Conservation (phyloP, 2,113 vertebrate species). For the Chaetodon auriga region DNA sequence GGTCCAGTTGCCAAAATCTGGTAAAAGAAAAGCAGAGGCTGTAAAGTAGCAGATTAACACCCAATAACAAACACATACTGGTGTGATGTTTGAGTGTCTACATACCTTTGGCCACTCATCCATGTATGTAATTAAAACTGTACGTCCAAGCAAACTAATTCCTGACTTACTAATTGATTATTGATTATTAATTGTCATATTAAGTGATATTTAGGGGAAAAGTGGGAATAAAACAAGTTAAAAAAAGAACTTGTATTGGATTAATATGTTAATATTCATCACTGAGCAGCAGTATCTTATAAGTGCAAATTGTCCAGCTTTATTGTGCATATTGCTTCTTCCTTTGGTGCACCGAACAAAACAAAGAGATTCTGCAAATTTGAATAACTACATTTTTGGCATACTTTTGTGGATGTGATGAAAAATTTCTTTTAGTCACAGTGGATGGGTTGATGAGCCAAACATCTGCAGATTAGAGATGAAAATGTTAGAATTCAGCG, state of each 20-base stretch:
- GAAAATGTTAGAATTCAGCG: background rate
- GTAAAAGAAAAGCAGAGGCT: background rate
- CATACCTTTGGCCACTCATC: background rate
- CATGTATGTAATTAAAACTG: background rate
- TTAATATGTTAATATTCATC: background rate
- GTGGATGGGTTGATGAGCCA: background rate
- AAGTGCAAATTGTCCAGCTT: background rate
- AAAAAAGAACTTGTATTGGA: background rate
- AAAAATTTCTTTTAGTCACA: background rate
- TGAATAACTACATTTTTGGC: background rate
- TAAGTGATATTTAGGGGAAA: background rate
- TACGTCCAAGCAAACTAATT: too few relatives aligned
- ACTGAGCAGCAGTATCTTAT: too few relatives aligned
- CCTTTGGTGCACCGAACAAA: background rate
- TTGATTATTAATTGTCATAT: background rate
- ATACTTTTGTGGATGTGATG: background rate
- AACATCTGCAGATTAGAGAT: background rate
- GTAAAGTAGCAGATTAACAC: background rate
- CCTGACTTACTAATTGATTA: background rate
- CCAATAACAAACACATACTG: background rate
- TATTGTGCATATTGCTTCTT: background rate
- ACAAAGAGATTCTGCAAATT: background rate
- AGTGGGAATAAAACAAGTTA: background rate
- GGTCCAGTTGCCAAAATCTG: background rate
- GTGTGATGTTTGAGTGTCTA: background rate